Conservation (phyloP, 2,113 vertebrate genomes). For the Prinia subflava region DNA sequence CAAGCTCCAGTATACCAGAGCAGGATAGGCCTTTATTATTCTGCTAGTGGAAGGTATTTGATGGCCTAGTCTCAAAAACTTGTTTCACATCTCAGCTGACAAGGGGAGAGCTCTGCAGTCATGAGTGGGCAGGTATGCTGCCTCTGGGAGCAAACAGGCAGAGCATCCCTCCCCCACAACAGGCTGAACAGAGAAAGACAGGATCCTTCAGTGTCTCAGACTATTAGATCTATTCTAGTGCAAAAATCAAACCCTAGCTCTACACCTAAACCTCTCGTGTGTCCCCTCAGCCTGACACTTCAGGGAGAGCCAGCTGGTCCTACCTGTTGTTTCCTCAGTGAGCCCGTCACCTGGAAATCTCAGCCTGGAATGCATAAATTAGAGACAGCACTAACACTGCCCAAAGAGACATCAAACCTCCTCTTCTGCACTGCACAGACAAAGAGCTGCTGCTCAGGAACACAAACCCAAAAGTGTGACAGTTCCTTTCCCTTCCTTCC, state of each 20-base stretch:
- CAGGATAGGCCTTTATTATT: not conserved
- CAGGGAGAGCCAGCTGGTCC: not conserved
- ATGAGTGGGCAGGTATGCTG: not conserved
- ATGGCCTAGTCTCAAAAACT: not conserved
- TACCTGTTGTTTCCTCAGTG: not conserved
- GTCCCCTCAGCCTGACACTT: not conserved
- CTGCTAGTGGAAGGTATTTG: not conserved
- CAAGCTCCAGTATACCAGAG: not conserved
- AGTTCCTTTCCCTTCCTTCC: not conserved
- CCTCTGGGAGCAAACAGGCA: not conserved
- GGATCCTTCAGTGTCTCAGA: not conserved
- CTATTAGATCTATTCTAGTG: not conserved
- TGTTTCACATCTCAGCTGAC: not conserved
- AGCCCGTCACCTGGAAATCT: not conserved
- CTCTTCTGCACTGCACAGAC: not conserved
- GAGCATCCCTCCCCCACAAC: not conserved
- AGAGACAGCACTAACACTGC: not conserved
- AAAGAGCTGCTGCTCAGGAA: slow-evolving; percentile 9
- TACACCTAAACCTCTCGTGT: fast-evolving
- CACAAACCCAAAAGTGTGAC: fast-evolving
- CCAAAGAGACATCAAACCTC: not conserved
- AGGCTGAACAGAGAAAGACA: not conserved
- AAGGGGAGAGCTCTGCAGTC: not conserved
- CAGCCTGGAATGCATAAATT: not conserved
- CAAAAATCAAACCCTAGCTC: not conserved